These are phyloP conservation scores for Bungarus multicinctus DNA, from an alignment of 2,113 vertebrate genomes.

Conservation along the genomic window DNA sequence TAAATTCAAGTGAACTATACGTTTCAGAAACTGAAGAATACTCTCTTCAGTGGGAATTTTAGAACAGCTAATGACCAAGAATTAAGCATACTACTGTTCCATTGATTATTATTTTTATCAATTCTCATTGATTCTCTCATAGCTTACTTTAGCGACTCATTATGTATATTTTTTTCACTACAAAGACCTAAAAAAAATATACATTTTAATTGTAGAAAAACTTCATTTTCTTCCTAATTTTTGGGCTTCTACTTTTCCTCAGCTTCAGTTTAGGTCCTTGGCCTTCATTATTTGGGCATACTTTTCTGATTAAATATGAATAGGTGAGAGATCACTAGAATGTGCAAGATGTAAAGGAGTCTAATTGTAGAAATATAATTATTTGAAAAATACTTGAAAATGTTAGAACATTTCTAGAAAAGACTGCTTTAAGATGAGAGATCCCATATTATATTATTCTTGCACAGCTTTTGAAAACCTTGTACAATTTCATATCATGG, in stretches of 20 bases:
- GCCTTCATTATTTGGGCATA: background rate
- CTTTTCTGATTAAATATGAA: background rate
- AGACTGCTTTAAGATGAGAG: background rate
- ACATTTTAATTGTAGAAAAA: background rate
- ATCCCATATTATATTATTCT: background rate
- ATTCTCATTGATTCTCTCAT: background rate
- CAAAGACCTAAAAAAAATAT: conserved; percentile 2
- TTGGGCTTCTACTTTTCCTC: accelerated
- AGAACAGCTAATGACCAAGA: conserved; percentile 14
- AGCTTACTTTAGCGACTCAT: conserved; percentile 27
- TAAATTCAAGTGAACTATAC: accelerated
- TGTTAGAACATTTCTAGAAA: background rate
- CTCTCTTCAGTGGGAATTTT: background rate
- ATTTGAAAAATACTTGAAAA: background rate
- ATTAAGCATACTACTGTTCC: background rate
- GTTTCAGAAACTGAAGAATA: background rate
- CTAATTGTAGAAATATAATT: background rate
- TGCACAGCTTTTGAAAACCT: background rate
- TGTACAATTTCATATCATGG: too few species aligned
- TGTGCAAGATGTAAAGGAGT: background rate
- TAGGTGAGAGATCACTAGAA: background rate
- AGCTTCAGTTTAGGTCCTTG: background rate
- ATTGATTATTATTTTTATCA: background rate
- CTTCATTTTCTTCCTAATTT: background rate
- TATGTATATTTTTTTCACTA: background rate